Base-by-base conservation (phyloP, 1,140 invertebrate species). In the Bilobella aurantiaca region DNA sequence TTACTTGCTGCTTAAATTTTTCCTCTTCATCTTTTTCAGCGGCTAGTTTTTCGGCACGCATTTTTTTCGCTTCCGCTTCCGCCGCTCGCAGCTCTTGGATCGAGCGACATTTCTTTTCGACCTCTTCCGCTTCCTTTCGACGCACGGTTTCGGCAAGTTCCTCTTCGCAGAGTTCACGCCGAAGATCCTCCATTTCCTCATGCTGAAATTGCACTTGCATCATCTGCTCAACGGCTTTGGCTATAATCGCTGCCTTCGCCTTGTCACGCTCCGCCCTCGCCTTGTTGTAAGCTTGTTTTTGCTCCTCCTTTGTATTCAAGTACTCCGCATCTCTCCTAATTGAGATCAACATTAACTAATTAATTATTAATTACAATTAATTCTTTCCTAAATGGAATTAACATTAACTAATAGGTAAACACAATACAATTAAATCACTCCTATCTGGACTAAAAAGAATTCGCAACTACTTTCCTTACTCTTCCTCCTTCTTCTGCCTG, bases 171-270 rank as follows among this genome's bases (percentile, higher is more conserved):
- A 70, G 49, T 21, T 73, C 71, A 58, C 64, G 56, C 12, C 71
- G 61, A 5, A 73, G 56, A 1, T 68, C 71, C 32, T 73, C 71
- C 12, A 70, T n/a, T 37, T 73, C 71, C 47, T 73, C 71, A 31
- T 30, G 30, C 32, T 62, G 49, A 21, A 65, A 68, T 66, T 73
- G 68, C 5, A 66, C 67, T 32, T 62, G 3, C 62, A 69, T 69
- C 30, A 73, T 68, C 3, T 61, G 28, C 61, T 73, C 71, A 59
- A 70, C 63, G 0, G 71, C 66, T 60, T 68, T 70, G 1, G 68
- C 64, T 1, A 70, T 61, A 28, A 73, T 68, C n/a, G 63, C 56
- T 8, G 68, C 64, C 37, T 67, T 68, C 2, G 63, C 67, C 0
- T 42, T 56, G 23, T 68, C 67, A 18, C 63, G 49, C 12, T 61